Conservation (phyloP, 2,888 invertebrate genomes). For the Cepaea hortensis region DNA sequence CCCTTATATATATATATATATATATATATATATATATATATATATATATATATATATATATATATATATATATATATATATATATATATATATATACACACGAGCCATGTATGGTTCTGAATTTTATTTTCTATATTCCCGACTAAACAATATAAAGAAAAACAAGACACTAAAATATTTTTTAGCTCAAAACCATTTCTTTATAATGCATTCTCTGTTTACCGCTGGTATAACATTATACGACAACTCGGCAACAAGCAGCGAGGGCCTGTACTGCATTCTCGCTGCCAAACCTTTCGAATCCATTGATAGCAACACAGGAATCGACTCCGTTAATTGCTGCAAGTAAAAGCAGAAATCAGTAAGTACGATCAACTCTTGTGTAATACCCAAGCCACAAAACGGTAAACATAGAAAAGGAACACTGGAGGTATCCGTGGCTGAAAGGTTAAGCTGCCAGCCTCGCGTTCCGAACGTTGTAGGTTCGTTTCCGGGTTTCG, state of each 20-base stretch:
- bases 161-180: too few species aligned
- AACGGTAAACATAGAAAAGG: too few species aligned
- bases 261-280: conserved; percentile 38
- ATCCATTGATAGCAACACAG: conserved; percentile 44
- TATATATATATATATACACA: background rate
- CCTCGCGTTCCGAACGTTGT: too few species aligned
- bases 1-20: background rate
- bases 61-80: background rate
- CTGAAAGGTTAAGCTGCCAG: too few species aligned
- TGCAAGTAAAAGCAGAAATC: background rate
- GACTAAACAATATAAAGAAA: too few species aligned
- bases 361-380: too few species aligned
- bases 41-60: background rate
- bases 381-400: too few species aligned
- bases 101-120: background rate
- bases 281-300: conserved; percentile 37
- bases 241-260: conserved; percentile 35
- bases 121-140: too few species aligned
- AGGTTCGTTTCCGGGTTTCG: too few species aligned
- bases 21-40: background rate
- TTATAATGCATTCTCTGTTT: too few species aligned
- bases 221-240: background rate
- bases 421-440: too few species aligned
- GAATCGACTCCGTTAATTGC: conserved; percentile 21
- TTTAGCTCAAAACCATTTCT: too few species aligned